These are phyloP conservation scores for Falco punctatus DNA, from an alignment of 2,113 vertebrate genomes.

Conservation along the genomic window DNA sequence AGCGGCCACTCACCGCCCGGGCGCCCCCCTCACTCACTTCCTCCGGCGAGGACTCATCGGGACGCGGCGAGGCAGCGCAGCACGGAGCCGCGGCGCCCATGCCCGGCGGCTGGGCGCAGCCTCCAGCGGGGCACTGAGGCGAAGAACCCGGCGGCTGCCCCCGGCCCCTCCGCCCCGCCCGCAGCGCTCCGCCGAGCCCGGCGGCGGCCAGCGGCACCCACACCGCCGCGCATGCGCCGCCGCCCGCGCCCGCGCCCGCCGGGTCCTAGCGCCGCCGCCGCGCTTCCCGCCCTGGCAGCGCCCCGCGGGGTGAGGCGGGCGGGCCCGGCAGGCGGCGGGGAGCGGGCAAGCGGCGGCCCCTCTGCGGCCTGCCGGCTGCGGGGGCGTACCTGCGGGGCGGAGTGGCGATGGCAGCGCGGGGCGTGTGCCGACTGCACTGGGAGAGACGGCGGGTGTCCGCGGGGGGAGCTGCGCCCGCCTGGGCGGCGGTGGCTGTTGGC, in stretches of 20 bases:
- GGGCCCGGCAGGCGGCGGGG: background rate
- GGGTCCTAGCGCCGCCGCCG: slow-evolving; percentile 29
- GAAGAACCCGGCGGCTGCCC: slow-evolving; percentile 2
- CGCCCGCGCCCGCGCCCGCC: background rate
- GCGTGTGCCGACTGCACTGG: background rate
- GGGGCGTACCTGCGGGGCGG: too few species aligned
- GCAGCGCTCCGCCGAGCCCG: slow-evolving; percentile 13
- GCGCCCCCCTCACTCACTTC: slow-evolving; percentile 4
- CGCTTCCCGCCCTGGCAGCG: background rate
- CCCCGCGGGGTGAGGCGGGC: too few species aligned
- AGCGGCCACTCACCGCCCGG: background rate
- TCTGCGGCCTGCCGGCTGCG: fast-evolving
- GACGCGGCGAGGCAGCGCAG: background rate
- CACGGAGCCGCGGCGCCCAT: background rate
- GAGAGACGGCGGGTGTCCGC: background rate
- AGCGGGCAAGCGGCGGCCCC: fast-evolving
- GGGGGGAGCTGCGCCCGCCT: background rate
- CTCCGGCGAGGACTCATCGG: slow-evolving; percentile 1
- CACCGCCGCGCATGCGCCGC: slow-evolving; percentile 72
- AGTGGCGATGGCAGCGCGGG: background rate
- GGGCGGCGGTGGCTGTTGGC: background rate
- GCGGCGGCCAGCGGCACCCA: slow-evolving; percentile 51
- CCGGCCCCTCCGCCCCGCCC: slow-evolving; percentile 43
- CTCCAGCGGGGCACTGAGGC: background rate
- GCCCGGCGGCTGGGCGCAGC: background rate